phyloP scores from a whole-genome alignment of 1,140 invertebrate genomes.

The Heterodera carotae region DNA sequence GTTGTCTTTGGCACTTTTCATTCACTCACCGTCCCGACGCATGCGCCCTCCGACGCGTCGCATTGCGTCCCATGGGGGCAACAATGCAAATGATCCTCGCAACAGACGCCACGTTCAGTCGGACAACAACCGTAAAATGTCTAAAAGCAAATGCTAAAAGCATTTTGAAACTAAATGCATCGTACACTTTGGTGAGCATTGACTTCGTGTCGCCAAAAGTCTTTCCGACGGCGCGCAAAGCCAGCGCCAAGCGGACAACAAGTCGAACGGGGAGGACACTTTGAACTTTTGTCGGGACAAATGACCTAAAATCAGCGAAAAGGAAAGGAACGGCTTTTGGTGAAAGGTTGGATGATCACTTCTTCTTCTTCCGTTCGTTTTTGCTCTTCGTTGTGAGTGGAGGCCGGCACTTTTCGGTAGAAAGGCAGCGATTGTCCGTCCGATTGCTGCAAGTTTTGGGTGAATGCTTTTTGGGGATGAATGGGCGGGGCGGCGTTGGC shows the following conservation, averaged over 20 bases:
- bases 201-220: neutral
- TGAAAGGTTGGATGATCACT: neutral
- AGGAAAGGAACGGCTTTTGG: neutral
- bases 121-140: slow-evolving; percentile 67
- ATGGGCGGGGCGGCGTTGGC: neutral
- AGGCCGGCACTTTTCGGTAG: neutral
- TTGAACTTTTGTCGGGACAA: slow-evolving; percentile 31
- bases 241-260: slow-evolving; percentile 62
- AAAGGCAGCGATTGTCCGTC: slow-evolving; percentile 4
- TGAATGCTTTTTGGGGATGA: neutral
- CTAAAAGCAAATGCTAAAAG: slow-evolving; percentile 21
- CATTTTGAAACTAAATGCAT: slow-evolving; percentile 11
- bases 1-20: slow-evolving; percentile 3
- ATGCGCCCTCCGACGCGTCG: slow-evolving; percentile 32
- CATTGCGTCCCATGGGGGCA: slow-evolving; percentile 61
- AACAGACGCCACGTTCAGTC: slow-evolving; percentile 64
- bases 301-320: slow-evolving; percentile 25
- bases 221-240: slow-evolving; percentile 11
- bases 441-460: neutral
- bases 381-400: neutral
- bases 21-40: neutral
- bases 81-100: slow-evolving; percentile 61
- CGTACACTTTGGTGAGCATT: neutral
- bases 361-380: neutral
- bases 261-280: slow-evolving; percentile 66